These are phyloP conservation scores for Diploptera punctata DNA, from an alignment of 2,888 invertebrate genomes.

Conservation along the genomic window DNA sequence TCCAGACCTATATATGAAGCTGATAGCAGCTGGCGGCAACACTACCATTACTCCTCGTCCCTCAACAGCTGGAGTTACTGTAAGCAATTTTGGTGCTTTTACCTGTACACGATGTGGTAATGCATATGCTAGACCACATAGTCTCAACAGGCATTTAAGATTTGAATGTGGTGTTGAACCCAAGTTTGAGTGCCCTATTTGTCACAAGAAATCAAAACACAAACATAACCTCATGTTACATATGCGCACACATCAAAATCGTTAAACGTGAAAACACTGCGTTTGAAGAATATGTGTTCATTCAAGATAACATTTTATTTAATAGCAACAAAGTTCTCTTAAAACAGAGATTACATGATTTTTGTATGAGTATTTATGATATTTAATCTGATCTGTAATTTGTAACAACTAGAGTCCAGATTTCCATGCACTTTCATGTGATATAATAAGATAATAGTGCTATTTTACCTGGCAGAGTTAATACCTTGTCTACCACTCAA, in stretches of 20 bases:
- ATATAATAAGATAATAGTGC: no score
- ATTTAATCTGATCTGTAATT: no score
- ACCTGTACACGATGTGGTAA: slow-evolving; percentile 64
- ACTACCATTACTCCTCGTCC: slow-evolving; percentile 1
- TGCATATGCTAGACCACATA: slow-evolving; percentile 63
- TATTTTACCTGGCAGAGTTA: no score
- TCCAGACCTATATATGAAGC: slow-evolving; percentile 27
- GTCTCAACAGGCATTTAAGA: slow-evolving; percentile 62
- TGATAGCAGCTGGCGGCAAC: slow-evolving; percentile 12
- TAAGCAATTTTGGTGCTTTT: slow-evolving; percentile 30
- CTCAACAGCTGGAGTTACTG: not conserved
- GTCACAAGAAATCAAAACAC: slow-evolving; percentile 65
- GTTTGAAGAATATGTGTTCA: not conserved
- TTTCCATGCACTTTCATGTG: no score
- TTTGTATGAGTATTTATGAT: no score
- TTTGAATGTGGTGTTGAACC: slow-evolving; percentile 68
- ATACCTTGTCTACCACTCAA: no score
- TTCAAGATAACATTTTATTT: no score
- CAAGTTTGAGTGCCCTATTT: slow-evolving; percentile 66
- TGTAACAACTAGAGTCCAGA: no score
- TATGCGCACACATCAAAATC: slow-evolving; percentile 56
- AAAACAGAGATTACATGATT: no score
- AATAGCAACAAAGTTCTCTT: no score
- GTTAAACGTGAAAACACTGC: slow-evolving; percentile 42
- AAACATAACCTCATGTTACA: slow-evolving; percentile 61